phyloP scores from a whole-genome alignment of 2,888 invertebrate species.

The Operophtera brumata region DNA sequence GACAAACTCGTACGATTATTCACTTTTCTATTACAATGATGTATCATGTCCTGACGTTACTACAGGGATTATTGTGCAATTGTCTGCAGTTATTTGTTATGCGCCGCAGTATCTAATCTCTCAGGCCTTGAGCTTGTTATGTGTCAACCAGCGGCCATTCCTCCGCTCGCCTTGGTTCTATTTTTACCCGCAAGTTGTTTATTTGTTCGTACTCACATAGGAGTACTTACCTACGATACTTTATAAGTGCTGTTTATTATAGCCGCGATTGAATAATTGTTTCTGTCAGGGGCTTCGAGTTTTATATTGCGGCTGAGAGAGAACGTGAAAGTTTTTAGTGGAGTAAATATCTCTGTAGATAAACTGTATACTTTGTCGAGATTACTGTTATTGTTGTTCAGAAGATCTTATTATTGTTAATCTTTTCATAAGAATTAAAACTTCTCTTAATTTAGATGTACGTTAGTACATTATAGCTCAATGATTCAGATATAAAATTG shows the following conservation, averaged over 20 bases:
- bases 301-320: constrained; percentile 15
- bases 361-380: neutral
- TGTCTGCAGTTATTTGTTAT: constrained; percentile 65
- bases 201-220: constrained; percentile 52
- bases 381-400: too few relatives aligned
- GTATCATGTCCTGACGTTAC: constrained; percentile 9
- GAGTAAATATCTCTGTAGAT: neutral
- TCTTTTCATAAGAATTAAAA: too few relatives aligned
- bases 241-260: constrained; percentile 40
- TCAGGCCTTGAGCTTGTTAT: constrained; percentile 77
- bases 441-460: too few relatives aligned
- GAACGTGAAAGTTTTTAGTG: neutral
- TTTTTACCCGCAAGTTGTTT: constrained; percentile 72
- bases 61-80: constrained; percentile 61
- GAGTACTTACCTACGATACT: constrained; percentile 41
- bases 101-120: constrained; percentile 75
- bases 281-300: constrained; percentile 35
- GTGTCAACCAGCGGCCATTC: constrained; percentile 78
- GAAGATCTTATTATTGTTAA: too few relatives aligned
- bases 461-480: too few relatives aligned
- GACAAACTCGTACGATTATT: too few relatives aligned
- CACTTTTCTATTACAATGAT: too few relatives aligned
- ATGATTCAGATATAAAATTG: too few relatives aligned
- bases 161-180: constrained; percentile 66
- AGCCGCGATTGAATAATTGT: constrained; percentile 58